Evolutionary conservation across 23 tunicate genomes (phyloP).

Genomic region (Halocynthia aurantium): DNA sequence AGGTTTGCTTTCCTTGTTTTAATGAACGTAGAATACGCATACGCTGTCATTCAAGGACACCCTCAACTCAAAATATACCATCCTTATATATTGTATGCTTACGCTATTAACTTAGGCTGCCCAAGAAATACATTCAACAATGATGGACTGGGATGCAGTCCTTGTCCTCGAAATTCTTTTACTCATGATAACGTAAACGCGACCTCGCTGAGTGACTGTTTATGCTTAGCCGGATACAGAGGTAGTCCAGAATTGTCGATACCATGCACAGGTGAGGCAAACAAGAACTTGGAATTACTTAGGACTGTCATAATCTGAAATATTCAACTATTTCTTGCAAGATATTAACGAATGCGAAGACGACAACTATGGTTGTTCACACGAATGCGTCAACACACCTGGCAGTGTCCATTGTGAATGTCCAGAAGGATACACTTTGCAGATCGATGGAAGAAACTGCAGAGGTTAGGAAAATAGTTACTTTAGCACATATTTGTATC

Average conservation of each 20-base stretch:
- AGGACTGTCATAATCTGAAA: not conserved
- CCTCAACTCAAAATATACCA: too few relatives aligned
- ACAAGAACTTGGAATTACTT: too few relatives aligned
- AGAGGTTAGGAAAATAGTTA: not conserved
- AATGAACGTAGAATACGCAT: not conserved
- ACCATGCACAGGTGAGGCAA: conserved; percentile 30
- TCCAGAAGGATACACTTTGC: conserved; percentile 26
- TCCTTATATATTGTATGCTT: too few relatives aligned
- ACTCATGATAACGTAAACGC: not conserved
- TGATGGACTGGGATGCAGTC: not conserved
- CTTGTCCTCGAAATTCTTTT: conserved; percentile 14
- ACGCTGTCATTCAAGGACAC: not conserved
- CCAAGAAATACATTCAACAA: not conserved
- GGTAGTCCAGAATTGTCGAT: conserved; percentile 32
- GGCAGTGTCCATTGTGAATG: conserved; percentile 37
- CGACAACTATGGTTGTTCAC: conserved; percentile 46
- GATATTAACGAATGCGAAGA: conserved; percentile 27
- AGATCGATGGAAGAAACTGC: conserved; percentile 31
- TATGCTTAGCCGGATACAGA: conserved; percentile 34
- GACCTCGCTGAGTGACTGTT: conserved; percentile 12
- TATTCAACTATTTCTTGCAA: not conserved
- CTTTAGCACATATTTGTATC: not conserved
- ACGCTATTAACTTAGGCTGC: too few relatives aligned
- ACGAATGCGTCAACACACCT: conserved; percentile 32
- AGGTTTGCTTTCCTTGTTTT: not conserved